Conservation (phyloP, 2,113 vertebrate species). For the Brienomyrus longianalis region DNA sequence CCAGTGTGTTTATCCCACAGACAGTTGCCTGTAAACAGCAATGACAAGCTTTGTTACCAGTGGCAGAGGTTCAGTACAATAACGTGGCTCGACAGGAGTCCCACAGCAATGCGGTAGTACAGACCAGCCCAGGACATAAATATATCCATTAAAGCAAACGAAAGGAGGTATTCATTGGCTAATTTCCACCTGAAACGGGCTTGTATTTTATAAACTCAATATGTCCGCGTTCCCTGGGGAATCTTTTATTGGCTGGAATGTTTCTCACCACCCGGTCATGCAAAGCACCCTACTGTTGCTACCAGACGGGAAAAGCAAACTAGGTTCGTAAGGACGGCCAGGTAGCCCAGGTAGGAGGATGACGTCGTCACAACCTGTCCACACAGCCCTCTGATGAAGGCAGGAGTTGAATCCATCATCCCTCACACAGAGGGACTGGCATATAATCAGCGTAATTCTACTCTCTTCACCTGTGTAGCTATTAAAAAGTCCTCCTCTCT, state of each 20-base stretch:
- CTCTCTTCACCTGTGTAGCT: background rate
- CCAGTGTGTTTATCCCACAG: background rate
- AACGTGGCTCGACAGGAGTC: background rate
- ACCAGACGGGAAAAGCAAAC: background rate
- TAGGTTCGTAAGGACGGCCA: background rate
- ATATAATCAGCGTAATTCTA: background rate
- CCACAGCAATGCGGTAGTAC: background rate
- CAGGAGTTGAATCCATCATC: background rate
- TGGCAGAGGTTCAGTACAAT: background rate
- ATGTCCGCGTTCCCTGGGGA: constrained; percentile 25
- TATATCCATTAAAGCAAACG: background rate
- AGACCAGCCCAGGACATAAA: background rate
- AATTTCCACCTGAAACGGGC: background rate
- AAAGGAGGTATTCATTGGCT: background rate
- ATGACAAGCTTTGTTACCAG: background rate
- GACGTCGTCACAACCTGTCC: background rate
- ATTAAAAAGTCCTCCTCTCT: background rate
- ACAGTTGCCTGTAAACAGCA: background rate
- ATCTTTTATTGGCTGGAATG: constrained; percentile 42
- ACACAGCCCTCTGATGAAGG: background rate
- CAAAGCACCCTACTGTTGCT: background rate
- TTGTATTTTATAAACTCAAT: constrained; percentile 45
- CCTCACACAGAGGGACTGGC: background rate
- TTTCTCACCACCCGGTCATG: constrained; percentile 22
- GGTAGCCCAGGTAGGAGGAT: background rate